phyloP scores from a whole-genome alignment of 2,888 invertebrate genomes.

The Erebia aethiops region DNA sequence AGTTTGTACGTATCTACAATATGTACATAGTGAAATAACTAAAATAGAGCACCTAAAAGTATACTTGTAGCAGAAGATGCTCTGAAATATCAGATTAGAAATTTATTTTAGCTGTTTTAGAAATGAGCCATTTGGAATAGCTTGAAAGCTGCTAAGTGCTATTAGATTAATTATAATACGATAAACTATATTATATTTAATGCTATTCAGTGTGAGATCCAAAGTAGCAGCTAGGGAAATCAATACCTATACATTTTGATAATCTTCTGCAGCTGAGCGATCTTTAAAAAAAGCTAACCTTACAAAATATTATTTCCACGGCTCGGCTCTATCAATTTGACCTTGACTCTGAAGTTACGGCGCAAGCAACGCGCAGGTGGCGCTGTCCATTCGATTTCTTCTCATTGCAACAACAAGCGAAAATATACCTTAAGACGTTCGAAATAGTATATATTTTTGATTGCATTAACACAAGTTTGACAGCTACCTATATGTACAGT shows the following conservation, averaged over 20 bases:
- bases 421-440: background rate
- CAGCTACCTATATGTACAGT: constrained; percentile 41
- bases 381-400: constrained; percentile 38
- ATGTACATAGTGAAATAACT: too few relatives aligned
- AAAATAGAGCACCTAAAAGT: too few relatives aligned
- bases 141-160: too few relatives aligned
- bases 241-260: background rate
- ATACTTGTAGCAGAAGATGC: too few relatives aligned
- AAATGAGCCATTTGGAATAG: too few relatives aligned
- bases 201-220: background rate
- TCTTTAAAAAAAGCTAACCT: constrained; percentile 23
- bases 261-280: background rate
- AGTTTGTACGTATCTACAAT: too few relatives aligned
- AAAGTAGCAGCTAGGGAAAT: background rate
- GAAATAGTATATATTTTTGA: constrained; percentile 18
- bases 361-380: constrained; percentile 41
- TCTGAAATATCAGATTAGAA: background rate
- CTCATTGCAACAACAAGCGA: constrained; percentile 4
- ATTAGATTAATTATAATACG: too few relatives aligned
- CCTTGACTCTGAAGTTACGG: constrained; percentile 38
- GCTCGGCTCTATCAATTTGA: constrained; percentile 38
- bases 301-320: constrained; percentile 20
- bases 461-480: constrained; percentile 33
- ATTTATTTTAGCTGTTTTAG: too few relatives aligned
- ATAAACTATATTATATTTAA: too few relatives aligned